Evolutionary conservation across 2,113 vertebrate species (phyloP), one percentile per base, ranked within the genome.

Genomic region (Lepus timidus): DNA sequence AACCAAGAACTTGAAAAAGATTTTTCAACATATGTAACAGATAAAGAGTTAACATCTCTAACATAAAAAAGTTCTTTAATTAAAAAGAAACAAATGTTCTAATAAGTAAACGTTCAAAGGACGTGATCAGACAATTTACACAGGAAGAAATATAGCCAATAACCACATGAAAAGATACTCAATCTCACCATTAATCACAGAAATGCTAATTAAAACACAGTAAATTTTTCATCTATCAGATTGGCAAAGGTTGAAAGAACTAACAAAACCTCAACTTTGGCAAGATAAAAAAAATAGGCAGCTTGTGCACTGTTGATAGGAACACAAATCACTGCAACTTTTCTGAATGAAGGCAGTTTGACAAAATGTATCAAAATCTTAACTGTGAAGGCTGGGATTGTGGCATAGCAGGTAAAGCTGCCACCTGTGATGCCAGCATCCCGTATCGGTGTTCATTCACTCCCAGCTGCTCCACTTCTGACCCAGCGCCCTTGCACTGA

Each of bases 241-340:
- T 70, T 91, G 78, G 65, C 78, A 95, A 70, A 95, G 61, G 39
- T 93, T 94, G 51, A 94, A 83, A 93, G 82, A 78, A 88, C 80
- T 29, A 85, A 58, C 51, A 88, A 91, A 90, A 93, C 71, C 22
- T 93, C 83, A 95, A 79, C 70, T 85, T 88, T 71, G 82, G 52
- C 62, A 90, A 93, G 62, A 80, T 65, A 68, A n/a, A 96, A 61
- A 93, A 75, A 94, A 68, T 23, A 88, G 31, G 36, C 65, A 44
- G 44, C 61, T 83, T 79, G n/a, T 55, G 36, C 19, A 64, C 64
- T 90, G 4, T 49, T 85, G 51, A 11, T 70, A 95, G 71, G 55
- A 93, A 27, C 62, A 81, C 6, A 75, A 49, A 94, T 65, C 76
- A 92, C 64, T 76, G 61, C 6, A 85, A 76, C 16, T 85, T 81